Conservation (phyloP, 2,797 vertebrate genomes). For the Manis crassicaudata region DNA sequence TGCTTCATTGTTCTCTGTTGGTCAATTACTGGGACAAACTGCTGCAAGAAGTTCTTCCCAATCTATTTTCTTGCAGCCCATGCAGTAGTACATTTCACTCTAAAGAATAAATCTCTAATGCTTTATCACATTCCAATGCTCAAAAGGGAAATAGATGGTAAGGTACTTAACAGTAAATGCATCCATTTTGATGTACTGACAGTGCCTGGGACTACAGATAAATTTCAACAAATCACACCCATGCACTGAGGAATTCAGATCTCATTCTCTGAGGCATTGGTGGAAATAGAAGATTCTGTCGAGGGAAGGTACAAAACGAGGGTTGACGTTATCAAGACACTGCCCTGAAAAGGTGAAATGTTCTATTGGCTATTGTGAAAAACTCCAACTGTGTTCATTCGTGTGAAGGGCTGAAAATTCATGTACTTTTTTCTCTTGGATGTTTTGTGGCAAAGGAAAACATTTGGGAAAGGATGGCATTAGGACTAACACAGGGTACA, state of each 20-base stretch:
- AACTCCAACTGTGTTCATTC: slow-evolving; percentile 28
- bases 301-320: slow-evolving; percentile 30
- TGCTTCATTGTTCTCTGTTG: slow-evolving; percentile 54
- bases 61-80: slow-evolving; percentile 62
- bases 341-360: slow-evolving; percentile 51
- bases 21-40: slow-evolving; percentile 69
- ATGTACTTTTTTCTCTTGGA: slow-evolving; percentile 48
- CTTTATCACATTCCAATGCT: slow-evolving; percentile 71
- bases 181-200: slow-evolving; percentile 67
- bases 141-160: slow-evolving; percentile 77
- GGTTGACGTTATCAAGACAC: slow-evolving; percentile 51
- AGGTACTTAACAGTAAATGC: slow-evolving; percentile 71
- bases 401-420: slow-evolving; percentile 18
- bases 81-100: slow-evolving; percentile 62
- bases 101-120: slow-evolving; percentile 54
- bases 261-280: slow-evolving; percentile 53
- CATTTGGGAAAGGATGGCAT: not conserved
- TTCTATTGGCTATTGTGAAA: slow-evolving; percentile 50
- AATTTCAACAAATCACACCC: slow-evolving; percentile 74
- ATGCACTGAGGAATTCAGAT: slow-evolving; percentile 54
- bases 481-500: not conserved
- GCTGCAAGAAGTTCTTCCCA: slow-evolving; percentile 47
- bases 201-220: slow-evolving; percentile 63
- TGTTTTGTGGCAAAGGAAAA: slow-evolving; percentile 42
- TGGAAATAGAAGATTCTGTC: slow-evolving; percentile 62